Evolutionary conservation across 2,797 vertebrate species (phyloP).

Genomic region (Gymnoscopelus microlampas): DNA sequence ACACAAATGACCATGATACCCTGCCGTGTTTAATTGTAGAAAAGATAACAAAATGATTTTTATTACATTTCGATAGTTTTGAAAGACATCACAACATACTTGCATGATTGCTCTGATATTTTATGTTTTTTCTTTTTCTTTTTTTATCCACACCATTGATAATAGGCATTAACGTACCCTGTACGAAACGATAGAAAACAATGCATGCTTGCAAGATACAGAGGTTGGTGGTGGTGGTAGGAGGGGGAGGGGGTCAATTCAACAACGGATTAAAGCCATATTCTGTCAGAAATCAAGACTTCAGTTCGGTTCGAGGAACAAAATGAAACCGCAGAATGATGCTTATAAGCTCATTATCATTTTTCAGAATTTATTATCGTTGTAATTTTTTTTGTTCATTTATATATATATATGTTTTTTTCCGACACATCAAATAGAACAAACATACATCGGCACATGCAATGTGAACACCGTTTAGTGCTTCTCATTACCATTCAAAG

Average conservation of each 20-base stretch:
- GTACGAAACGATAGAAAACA: constrained; percentile 76
- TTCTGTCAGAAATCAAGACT: constrained; percentile 61
- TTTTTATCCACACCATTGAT: constrained; percentile 62
- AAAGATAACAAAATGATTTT: constrained; percentile 80
- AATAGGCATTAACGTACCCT: constrained; percentile 67
- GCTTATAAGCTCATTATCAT: constrained; percentile 69
- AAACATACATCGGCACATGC: constrained; percentile 83
- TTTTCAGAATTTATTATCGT: constrained; percentile 73
- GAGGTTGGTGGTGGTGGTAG: background rate
- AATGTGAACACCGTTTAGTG: constrained; percentile 83
- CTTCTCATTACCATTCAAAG: constrained; percentile 77
- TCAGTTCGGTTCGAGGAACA: constrained; percentile 53
- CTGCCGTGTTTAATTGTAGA: constrained; percentile 69
- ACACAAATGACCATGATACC: constrained; percentile 61
- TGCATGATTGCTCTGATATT: constrained; percentile 74
- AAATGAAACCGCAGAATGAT: constrained; percentile 62
- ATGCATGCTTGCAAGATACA: constrained; percentile 76
- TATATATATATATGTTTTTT: constrained; percentile 22
- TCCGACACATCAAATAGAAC: constrained; percentile 82
- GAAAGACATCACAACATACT: constrained; percentile 81
- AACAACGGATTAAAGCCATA: constrained; percentile 78
- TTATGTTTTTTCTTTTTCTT: constrained; percentile 44
- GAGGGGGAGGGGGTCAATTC: constrained; percentile 18
- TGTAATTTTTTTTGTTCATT: constrained; percentile 32
- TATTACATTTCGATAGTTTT: constrained; percentile 76